These are phyloP conservation scores for Cheumatopsyche charites DNA, from an alignment of 1,140 invertebrate species.

Conservation along the genomic window DNA sequence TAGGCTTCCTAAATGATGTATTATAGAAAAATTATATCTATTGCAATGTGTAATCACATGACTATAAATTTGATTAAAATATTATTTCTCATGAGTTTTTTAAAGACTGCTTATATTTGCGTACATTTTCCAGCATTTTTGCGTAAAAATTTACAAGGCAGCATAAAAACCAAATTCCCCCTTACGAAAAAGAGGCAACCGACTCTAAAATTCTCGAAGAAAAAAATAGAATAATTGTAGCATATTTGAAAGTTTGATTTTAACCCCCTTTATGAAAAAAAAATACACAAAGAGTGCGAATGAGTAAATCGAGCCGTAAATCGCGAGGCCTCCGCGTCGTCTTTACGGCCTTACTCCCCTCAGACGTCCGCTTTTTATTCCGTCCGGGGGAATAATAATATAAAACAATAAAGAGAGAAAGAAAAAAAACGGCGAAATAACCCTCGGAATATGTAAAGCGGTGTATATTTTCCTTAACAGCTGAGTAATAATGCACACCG, in stretches of 20 bases:
- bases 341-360: background rate
- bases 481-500: constrained; percentile 27
- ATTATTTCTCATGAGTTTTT: background rate
- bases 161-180: background rate
- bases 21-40: no score
- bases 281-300: background rate
- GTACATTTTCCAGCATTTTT: background rate
- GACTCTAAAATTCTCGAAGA: background rate
- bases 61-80: no score
- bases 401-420: constrained; percentile 37
- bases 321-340: background rate
- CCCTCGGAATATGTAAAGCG: constrained; percentile 29
- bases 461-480: constrained; percentile 35
- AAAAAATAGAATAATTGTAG: constrained; percentile 14
- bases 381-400: constrained; percentile 23
- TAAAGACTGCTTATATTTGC: background rate
- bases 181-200: background rate
- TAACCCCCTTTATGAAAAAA: background rate
- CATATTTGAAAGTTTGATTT: constrained; percentile 10
- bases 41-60: no score
- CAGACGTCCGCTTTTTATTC: constrained; percentile 2
- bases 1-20: no score
- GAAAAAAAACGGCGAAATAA: constrained; percentile 33
- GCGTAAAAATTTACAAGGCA: constrained; percentile 17
- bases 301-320: constrained; percentile 25